A percentile compares a stretch with the other conserved stretches of the same genome.
Evolutionary conservation across 2,797 vertebrate genomes (phyloP).

Genomic region (Bufotes viridis): DNA sequence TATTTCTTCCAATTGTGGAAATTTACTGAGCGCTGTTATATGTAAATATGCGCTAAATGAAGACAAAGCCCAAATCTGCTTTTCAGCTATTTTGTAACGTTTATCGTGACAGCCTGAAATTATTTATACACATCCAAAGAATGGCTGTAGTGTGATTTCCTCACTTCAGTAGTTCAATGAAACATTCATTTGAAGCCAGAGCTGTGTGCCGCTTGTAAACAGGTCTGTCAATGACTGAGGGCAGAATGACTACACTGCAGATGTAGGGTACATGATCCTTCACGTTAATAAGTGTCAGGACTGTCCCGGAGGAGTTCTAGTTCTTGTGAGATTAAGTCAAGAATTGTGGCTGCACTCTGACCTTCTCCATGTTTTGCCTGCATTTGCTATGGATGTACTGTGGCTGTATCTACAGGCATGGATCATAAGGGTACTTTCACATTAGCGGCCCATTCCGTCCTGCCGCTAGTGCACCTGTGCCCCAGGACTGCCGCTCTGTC

Average conservation of each 20-base stretch:
- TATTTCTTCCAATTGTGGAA: background rate
- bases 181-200: background rate
- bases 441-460: no score
- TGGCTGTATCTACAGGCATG: background rate
- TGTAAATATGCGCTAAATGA: background rate
- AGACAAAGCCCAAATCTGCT: background rate
- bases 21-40: background rate
- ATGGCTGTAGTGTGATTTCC: background rate
- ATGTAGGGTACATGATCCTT: background rate
- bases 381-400: background rate
- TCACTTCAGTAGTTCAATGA: constrained; percentile 5
- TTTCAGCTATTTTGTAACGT: background rate
- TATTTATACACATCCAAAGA: constrained; percentile 17
- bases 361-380: background rate
- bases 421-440: no score
- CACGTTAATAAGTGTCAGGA: background rate
- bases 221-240: background rate
- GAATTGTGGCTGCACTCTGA: background rate
- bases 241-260: background rate
- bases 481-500: no score
- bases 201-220: background rate
- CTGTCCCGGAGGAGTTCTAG: background rate
- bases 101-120: background rate
- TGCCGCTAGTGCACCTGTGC: no score
- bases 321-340: no score